Evolutionary conservation across 2,888 invertebrate genomes (phyloP).

Genomic region (Mayetiola destructor): DNA sequence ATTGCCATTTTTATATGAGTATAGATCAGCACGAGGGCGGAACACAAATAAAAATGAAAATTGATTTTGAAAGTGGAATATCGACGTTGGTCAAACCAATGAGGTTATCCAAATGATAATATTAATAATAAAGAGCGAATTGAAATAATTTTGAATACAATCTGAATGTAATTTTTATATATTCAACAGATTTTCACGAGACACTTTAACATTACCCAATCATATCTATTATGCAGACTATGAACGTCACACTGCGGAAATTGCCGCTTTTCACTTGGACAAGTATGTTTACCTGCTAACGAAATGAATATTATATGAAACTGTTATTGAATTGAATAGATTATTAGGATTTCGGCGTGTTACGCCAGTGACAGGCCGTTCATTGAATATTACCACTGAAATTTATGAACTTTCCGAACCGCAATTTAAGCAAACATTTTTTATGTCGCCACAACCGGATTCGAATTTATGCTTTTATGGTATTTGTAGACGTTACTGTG

Average conservation of each 20-base stretch:
- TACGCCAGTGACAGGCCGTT: slow-evolving; percentile 88
- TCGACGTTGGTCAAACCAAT: slow-evolving; percentile 96
- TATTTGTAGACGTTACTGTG: slow-evolving; percentile 41
- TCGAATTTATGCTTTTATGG: slow-evolving; percentile 87
- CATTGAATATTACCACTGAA: slow-evolving; percentile 89
- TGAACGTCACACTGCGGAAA: slow-evolving; percentile 95
- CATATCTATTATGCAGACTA: slow-evolving; percentile 99
- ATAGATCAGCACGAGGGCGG: slow-evolving; percentile 90
- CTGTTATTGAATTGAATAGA: not conserved
- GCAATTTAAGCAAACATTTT: slow-evolving; percentile 80
- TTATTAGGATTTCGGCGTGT: slow-evolving; percentile 85
- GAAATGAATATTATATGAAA: not conserved
- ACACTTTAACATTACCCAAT: slow-evolving; percentile 92
- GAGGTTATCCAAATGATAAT: slow-evolving; percentile 49
- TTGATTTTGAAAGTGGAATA: slow-evolving; percentile 78
- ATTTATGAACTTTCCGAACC: slow-evolving; percentile 86
- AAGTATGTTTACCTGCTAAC: slow-evolving; percentile 26
- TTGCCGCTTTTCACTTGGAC: slow-evolving; percentile 96
- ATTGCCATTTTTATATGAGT: not conserved
- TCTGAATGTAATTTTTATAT: slow-evolving; percentile 26
- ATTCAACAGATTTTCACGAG: slow-evolving; percentile 68
- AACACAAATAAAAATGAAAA: slow-evolving; percentile 90
- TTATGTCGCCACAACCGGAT: slow-evolving; percentile 65
- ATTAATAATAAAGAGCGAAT: not conserved
- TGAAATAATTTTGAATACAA: not conserved